phyloP scores from a whole-genome alignment of 2,113 vertebrate species.

The Cettia cetti region DNA sequence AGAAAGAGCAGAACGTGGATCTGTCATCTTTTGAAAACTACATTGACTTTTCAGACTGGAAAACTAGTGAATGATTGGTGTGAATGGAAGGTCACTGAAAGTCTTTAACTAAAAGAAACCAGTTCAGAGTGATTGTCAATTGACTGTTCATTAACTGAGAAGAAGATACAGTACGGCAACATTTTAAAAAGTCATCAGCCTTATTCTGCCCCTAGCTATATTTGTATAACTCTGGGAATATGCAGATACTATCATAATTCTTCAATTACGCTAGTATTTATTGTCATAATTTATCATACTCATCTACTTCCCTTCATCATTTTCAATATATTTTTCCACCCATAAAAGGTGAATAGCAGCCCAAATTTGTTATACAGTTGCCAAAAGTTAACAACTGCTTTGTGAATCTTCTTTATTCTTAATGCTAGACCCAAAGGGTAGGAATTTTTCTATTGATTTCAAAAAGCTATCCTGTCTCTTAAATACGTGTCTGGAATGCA shows the following conservation, averaged over 20 bases:
- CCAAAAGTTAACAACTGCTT: neutral
- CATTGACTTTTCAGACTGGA: neutral
- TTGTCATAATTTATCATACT: neutral
- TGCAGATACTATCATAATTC: neutral
- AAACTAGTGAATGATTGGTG: neutral
- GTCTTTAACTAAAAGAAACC: neutral
- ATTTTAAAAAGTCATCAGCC: neutral
- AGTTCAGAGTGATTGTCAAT: neutral
- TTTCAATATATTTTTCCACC: neutral
- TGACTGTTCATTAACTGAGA: neutral
- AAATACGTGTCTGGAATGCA: neutral
- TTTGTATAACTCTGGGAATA: neutral
- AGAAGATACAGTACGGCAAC: neutral
- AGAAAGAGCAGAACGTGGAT: neutral
- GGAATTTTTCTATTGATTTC: neutral
- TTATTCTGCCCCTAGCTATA: neutral
- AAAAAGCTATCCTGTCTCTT: neutral
- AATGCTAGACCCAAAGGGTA: neutral
- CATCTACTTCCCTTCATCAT: neutral
- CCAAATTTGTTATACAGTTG: neutral
- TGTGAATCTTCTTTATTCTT: neutral
- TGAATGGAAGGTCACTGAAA: neutral
- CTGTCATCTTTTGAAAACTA: neutral
- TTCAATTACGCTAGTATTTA: neutral
- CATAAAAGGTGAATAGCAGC: neutral